Conservation (phyloP, 1,140 invertebrate genomes). For the Glomeris maerens region DNA sequence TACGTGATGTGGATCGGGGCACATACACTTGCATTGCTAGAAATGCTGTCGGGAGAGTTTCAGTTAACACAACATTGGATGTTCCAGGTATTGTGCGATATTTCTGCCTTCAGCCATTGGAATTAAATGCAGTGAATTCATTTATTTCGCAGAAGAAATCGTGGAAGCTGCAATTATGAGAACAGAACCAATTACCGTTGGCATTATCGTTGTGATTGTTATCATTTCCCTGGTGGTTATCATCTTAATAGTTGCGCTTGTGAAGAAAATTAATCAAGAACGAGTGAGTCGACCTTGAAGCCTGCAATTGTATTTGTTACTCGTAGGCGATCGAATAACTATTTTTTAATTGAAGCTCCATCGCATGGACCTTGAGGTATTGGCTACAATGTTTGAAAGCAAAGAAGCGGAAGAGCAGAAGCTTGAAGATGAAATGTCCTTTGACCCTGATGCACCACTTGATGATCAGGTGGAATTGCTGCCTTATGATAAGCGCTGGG, state of each 20-base stretch:
- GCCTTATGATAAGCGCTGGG: constrained; percentile 78
- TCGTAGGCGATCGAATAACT: background rate
- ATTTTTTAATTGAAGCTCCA: background rate
- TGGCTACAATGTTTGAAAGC: background rate
- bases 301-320: background rate
- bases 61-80: constrained; percentile 4
- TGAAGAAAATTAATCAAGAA: constrained; percentile 2
- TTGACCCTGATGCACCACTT: constrained; percentile 75
- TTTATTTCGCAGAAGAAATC: background rate
- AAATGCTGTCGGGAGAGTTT: constrained; percentile 4
- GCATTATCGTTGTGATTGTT: background rate
- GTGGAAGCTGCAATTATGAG: background rate
- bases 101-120: background rate
- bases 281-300: background rate
- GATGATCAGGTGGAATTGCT: constrained; percentile 82
- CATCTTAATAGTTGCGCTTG: background rate
- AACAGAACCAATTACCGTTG: background rate
- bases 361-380: background rate
- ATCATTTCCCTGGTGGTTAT: constrained; percentile 1
- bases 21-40: constrained; percentile 5
- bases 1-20: background rate
- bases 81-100: constrained; percentile 1
- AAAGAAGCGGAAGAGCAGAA: background rate
- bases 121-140: background rate
- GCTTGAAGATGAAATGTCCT: constrained; percentile 14